Conservation (phyloP, 1,140 invertebrate genomes). For the Habropoda laboriosa region DNA sequence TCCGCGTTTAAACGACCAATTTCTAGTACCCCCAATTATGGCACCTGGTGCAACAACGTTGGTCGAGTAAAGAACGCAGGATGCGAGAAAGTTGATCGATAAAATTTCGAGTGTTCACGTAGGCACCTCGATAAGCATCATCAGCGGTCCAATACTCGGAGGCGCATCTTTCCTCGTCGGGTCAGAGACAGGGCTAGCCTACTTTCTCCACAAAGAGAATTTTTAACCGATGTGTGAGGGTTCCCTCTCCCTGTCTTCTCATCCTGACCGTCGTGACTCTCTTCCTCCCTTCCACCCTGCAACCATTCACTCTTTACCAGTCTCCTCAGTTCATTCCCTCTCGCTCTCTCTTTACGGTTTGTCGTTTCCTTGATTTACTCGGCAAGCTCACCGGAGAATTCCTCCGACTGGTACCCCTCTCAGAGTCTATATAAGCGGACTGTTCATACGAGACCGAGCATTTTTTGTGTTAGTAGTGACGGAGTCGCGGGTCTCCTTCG, state of each 20-base stretch:
- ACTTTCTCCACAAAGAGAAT: constrained; percentile 80
- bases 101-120: background rate
- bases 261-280: constrained; percentile 16
- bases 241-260: constrained; percentile 56
- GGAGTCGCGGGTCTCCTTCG: constrained; percentile 44
- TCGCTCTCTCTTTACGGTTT: constrained; percentile 45
- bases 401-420: constrained; percentile 55
- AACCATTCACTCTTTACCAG: constrained; percentile 40
- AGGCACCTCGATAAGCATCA: constrained; percentile 11
- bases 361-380: constrained; percentile 74
- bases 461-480: constrained; percentile 74
- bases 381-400: constrained; percentile 57
- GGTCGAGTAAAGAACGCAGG: background rate
- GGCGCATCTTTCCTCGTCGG: constrained; percentile 55
- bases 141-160: constrained; percentile 36
- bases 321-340: constrained; percentile 43
- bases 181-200: constrained; percentile 71
- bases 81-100: background rate
- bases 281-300: constrained; percentile 11
- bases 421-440: constrained; percentile 80
- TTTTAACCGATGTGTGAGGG: constrained; percentile 69
- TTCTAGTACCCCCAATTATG: background rate
- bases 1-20: too few species aligned
- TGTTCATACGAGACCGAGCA: constrained; percentile 70
- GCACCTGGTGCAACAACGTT: too few species aligned